These are phyloP conservation scores for Pyrochroa serraticornis DNA, from an alignment of 2,888 invertebrate species.

Conservation along the genomic window DNA sequence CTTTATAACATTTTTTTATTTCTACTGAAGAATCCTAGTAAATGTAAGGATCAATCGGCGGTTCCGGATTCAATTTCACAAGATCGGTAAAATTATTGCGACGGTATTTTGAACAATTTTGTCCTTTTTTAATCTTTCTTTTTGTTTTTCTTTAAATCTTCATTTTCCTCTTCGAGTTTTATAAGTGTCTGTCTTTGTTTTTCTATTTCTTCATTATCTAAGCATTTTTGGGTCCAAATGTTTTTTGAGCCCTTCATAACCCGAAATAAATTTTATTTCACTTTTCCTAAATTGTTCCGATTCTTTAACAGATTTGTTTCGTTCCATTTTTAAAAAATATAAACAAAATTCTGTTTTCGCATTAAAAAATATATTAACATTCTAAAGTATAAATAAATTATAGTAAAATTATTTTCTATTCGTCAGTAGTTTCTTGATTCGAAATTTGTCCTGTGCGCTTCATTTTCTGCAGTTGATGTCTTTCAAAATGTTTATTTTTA, in stretches of 20 bases:
- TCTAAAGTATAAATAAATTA: too few relatives aligned
- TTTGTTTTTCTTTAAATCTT: conserved; percentile 62
- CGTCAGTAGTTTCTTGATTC: too few relatives aligned
- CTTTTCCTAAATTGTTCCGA: too few relatives aligned
- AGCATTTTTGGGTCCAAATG: conserved; percentile 68
- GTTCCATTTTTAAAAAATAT: too few relatives aligned
- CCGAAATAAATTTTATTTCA: conserved; percentile 70
- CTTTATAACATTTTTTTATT: conserved; percentile 42
- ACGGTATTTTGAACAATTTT: conserved; percentile 71
- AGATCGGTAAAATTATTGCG: conserved; percentile 67
- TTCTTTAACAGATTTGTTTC: too few relatives aligned
- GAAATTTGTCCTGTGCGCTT: too few relatives aligned
- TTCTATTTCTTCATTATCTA: conserved; percentile 66
- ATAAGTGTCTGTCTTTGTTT: conserved; percentile 66
- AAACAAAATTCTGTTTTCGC: too few relatives aligned
- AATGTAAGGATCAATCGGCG: conserved; percentile 54
- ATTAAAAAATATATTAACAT: too few relatives aligned
- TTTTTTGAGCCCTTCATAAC: conserved; percentile 69
- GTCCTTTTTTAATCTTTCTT: conserved; percentile 64
- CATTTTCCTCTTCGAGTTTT: conserved; percentile 65
- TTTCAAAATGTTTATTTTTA: too few relatives aligned
- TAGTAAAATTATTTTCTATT: too few relatives aligned
- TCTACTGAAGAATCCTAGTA: not conserved
- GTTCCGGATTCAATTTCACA: conserved; percentile 59
- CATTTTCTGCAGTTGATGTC: too few relatives aligned